Evolutionary conservation across 2,113 vertebrate species (phyloP), one percentile per base, ranked within the genome.

Genomic region (Euleptes europaea): DNA sequence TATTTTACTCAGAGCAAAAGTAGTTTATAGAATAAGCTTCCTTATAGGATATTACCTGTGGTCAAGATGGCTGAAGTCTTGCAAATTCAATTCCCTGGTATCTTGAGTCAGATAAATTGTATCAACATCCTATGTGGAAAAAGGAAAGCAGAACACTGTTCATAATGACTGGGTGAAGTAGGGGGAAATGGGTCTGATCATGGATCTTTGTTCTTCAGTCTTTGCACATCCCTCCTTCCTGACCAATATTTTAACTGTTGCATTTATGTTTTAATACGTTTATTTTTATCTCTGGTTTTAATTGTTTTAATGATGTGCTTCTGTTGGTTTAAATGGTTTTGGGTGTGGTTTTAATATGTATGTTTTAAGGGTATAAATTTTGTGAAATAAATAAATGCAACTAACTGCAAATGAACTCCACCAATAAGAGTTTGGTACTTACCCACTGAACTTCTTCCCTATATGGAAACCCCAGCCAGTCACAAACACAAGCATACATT

Each of bases 391-490:
- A 57, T 57, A 57, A 57, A 63, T 28, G 28, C 38, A 85, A 51
- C 51, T 51, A 85, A 44, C 11, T 77, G 49, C 84, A 80, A 82
- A 89, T 70, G 40, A 83, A 57, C 8, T 80, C 51, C 63, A 86
- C 54, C 72, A 74, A 11, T 87, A 63, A 6, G 84, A 78, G 26
- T 54, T 3, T 70, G 8, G 11, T 86, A 96, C 98, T 97, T 92
- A 99, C 98, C 98, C 98, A 99, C 77, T 99, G 98, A 40, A 99
- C 98, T 93, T 99, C 98, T 87, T 99, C 98, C 94, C 97, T 96
- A 93, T 99, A 98, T 0, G 98, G 97, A 91, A 98, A 96, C 3
- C 98, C 98, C 86, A 99, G 96, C 98, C 98, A 99, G 91, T 99
- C 98, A 94, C 98, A 99, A 75, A 98, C 98, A 92, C 98, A 99